These are phyloP conservation scores for Sylvilagus floridanus DNA, from an alignment of 2,797 vertebrate genomes.

Conservation along the genomic window DNA sequence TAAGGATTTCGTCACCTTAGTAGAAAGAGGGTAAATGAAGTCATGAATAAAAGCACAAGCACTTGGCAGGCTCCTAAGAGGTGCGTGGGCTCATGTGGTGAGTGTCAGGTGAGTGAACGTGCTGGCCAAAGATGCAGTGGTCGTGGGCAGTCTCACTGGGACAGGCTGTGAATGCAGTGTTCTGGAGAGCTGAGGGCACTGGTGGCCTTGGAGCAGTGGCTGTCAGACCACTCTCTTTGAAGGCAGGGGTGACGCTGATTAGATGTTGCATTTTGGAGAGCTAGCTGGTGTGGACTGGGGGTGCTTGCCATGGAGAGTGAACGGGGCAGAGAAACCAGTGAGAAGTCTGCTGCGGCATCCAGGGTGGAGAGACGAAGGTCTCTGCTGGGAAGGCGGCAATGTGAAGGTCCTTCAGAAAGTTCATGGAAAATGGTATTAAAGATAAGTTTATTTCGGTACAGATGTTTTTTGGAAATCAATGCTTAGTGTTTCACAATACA, in stretches of 20 bases:
- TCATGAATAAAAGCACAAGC: not conserved
- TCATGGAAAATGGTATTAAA: no score
- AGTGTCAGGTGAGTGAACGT: not conserved
- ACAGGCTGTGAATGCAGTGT: not conserved
- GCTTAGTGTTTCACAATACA: no score
- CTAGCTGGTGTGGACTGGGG: not conserved
- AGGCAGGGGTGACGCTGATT: not conserved
- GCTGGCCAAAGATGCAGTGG: not conserved
- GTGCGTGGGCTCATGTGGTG: not conserved
- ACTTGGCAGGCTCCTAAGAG: not conserved
- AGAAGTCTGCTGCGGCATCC: not conserved
- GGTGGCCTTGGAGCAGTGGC: not conserved
- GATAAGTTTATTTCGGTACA: no score
- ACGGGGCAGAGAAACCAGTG: not conserved
- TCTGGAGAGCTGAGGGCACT: not conserved
- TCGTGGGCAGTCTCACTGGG: not conserved
- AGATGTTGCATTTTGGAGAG: not conserved
- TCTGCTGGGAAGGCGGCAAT: not conserved
- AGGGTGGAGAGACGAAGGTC: not conserved
- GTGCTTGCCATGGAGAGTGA: not conserved
- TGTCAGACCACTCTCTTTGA: not conserved
- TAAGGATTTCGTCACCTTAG: not conserved
- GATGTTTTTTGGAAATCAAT: no score
- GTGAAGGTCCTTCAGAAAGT: no score
- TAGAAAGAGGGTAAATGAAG: not conserved